These are phyloP conservation scores for Todiramphus chloris DNA, from an alignment of 2,113 vertebrate species.

Conservation along the genomic window DNA sequence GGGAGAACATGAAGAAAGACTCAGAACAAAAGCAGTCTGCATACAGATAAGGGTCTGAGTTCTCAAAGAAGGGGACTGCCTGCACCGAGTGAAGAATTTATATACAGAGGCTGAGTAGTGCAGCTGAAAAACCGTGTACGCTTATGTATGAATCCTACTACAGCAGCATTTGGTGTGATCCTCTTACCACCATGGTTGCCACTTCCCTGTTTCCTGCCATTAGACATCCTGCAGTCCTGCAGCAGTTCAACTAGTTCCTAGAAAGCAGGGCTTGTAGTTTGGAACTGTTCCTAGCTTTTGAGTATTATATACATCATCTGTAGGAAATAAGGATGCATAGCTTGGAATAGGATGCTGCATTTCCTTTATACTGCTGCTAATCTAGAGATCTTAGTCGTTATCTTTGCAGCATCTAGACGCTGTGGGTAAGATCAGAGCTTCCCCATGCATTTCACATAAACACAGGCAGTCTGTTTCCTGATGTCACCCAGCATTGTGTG, in stretches of 20 bases:
- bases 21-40: slow-evolving; percentile 52
- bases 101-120: not conserved
- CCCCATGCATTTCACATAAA: not conserved
- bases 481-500: not conserved
- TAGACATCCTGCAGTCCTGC: not conserved
- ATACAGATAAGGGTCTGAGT: slow-evolving; percentile 65
- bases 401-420: not conserved
- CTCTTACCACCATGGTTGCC: not conserved
- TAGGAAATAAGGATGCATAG: not conserved
- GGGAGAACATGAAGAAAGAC: slow-evolving; percentile 66
- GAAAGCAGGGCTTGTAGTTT: not conserved
- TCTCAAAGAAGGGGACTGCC: slow-evolving; percentile 33
- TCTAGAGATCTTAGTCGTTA: not conserved
- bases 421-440: not conserved
- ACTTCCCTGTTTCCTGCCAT: not conserved
- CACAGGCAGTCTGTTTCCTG: not conserved
- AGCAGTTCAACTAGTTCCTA: not conserved
- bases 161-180: not conserved
- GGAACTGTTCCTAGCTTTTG: not conserved
- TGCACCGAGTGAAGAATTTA: slow-evolving; percentile 22
- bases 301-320: not conserved
- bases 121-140: not conserved
- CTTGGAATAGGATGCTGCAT: not conserved
- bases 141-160: not conserved
- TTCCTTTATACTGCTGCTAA: not conserved